Evolutionary conservation across 2,113 vertebrate genomes (phyloP).

Genomic region (Stegastes partitus): DNA sequence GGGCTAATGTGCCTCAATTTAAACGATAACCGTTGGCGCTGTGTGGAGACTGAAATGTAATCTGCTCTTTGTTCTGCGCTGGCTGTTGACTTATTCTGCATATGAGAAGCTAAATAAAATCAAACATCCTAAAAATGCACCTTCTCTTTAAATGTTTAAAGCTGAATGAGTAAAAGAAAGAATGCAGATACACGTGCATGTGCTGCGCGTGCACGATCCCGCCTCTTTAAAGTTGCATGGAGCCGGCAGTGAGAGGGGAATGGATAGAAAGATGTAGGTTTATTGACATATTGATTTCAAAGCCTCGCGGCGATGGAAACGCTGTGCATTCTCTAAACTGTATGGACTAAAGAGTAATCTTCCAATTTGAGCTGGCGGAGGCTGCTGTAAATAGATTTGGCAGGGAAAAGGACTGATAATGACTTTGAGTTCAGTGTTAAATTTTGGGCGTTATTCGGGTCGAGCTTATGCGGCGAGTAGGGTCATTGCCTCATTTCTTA

Average conservation of each 20-base stretch:
- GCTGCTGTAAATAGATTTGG: conserved; percentile 67
- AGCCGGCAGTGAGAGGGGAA: conserved; percentile 32
- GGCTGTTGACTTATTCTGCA: conserved; percentile 28
- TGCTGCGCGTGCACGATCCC: background rate
- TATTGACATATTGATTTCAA: conserved; percentile 77
- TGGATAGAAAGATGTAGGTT: conserved; percentile 54
- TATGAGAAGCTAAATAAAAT: conserved; percentile 31
- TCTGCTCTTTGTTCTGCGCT: conserved; percentile 17
- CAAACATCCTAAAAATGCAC: conserved; percentile 6
- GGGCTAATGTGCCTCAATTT: conserved; percentile 22
- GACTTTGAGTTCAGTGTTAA: conserved; percentile 50
- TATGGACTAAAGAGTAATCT: conserved; percentile 76
- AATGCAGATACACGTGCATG: conserved; percentile 12
- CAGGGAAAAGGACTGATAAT: conserved; percentile 64
- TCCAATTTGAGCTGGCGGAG: conserved; percentile 67
- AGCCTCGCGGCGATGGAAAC: conserved; percentile 66
- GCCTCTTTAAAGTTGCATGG: conserved; percentile 3
- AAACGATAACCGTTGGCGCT: conserved; percentile 24
- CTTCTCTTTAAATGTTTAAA: conserved; percentile 5
- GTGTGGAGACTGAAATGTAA: conserved; percentile 18
- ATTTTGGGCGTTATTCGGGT: conserved; percentile 46
- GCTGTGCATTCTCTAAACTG: conserved; percentile 67
- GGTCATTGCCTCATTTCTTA: conserved; percentile 33
- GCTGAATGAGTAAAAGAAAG: background rate
- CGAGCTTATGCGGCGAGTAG: conserved; percentile 40